A percentile compares a stretch with the other conserved stretches of the same genome.
Conservation (phyloP, 2,113 vertebrate genomes). For the Heterochromis multidens region DNA sequence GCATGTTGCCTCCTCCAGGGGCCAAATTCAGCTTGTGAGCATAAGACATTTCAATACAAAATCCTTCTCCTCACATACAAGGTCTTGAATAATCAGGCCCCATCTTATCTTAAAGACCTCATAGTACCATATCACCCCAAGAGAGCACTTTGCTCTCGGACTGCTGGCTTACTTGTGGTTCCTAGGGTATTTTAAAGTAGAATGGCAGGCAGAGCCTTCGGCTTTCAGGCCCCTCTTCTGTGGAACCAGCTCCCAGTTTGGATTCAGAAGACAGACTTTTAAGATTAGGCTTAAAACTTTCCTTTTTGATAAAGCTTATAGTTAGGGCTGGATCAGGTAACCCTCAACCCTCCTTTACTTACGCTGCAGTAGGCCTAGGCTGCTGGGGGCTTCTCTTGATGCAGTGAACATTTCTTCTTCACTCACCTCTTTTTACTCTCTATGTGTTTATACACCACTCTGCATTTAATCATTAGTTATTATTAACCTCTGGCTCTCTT, state of each 20-base stretch:
- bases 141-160: background rate
- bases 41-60: background rate
- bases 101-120: background rate
- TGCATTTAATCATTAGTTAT: background rate
- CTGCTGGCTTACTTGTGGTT: background rate
- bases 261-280: no score
- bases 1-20: background rate
- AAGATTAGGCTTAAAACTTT: no score
- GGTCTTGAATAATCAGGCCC: background rate
- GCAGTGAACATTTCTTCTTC: no score
- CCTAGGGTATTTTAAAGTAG: no score
- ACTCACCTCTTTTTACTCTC: no score
- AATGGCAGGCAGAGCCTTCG: background rate
- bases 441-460: background rate
- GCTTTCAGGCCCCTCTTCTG: background rate
- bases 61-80: background rate
- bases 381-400: no score
- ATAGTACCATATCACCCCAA: background rate
- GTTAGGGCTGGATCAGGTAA: no score
- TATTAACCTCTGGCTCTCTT: background rate
- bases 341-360: background rate
- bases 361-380: background rate
- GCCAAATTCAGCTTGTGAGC: background rate
- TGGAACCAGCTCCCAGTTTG: background rate
- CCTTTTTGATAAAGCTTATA: no score